Percentiles rank a stretch among this genome's conserved stretches.
phyloP scores from a whole-genome alignment of 92 coral and sea anemone genomes.

The Ricordea florida region DNA sequence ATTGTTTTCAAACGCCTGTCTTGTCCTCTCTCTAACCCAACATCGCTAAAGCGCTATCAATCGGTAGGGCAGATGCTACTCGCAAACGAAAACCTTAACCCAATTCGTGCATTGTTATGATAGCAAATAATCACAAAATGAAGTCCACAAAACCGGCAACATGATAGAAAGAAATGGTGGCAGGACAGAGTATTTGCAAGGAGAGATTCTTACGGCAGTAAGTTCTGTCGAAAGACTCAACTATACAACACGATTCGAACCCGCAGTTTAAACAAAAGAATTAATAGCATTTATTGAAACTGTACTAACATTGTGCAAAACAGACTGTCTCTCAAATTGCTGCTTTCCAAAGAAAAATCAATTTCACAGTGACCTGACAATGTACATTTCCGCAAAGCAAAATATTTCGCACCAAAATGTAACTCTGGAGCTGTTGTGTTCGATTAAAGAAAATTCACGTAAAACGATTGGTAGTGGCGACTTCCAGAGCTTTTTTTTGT shows the following conservation, averaged over 20 bases:
- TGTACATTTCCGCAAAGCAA: neutral
- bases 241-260: too few species aligned
- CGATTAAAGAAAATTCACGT: too few species aligned
- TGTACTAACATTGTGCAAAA: neutral
- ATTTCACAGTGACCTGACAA: neutral
- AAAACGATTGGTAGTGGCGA: too few species aligned
- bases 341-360: neutral
- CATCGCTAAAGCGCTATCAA: too few species aligned
- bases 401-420: conserved; percentile 10
- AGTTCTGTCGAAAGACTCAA: neutral
- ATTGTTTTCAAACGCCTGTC: conserved; percentile 23
- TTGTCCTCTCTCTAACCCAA: conserved; percentile 14
- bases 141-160: too few species aligned
- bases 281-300: neutral
- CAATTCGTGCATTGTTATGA: too few species aligned
- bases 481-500: too few species aligned
- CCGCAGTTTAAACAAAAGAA: neutral
- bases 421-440: too few species aligned
- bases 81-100: too few species aligned
- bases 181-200: neutral
- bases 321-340: neutral
- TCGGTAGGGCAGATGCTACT: too few species aligned
- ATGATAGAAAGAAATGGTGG: too few species aligned
- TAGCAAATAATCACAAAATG: too few species aligned
- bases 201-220: neutral